A percentile compares a stretch with the other conserved stretches of the same genome.
Evolutionary conservation across 2,113 vertebrate species (phyloP).

Genomic region (Otocyon megalotis): DNA sequence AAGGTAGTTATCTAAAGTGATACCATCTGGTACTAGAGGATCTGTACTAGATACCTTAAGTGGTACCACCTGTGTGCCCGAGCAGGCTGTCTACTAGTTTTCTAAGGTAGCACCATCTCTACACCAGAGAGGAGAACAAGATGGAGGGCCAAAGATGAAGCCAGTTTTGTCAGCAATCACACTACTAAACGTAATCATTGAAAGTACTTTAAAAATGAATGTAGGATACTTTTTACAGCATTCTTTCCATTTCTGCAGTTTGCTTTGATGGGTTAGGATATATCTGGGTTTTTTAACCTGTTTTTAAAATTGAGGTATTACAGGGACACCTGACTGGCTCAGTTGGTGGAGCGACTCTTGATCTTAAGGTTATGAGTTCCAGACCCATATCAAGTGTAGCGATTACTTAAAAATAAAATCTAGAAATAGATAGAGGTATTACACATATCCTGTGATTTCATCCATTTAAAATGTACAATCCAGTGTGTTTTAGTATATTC

Average conservation of each 20-base stretch:
- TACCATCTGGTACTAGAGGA: neutral
- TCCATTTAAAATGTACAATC: neutral
- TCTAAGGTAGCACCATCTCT: neutral
- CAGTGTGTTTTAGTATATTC: neutral
- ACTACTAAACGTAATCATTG: neutral
- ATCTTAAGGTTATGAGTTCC: neutral
- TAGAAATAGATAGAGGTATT: neutral
- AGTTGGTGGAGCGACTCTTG: neutral
- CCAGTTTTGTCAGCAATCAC: neutral
- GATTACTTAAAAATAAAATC: neutral
- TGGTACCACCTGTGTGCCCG: neutral
- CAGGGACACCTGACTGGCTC: too few relatives aligned
- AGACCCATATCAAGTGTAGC: neutral
- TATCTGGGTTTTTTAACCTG: neutral
- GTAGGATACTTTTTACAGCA: neutral
- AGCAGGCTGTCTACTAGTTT: neutral
- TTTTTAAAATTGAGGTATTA: neutral
- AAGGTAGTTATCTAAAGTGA: neutral
- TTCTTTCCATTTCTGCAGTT: neutral
- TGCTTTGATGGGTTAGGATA: neutral
- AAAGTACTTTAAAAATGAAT: neutral
- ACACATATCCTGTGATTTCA: neutral
- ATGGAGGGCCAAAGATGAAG: neutral
- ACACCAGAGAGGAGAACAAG: neutral
- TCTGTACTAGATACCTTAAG: neutral